Percentiles rank a stretch among this genome's conserved stretches.
These are phyloP conservation scores for Bombyx huttoni DNA, from an alignment of 2,888 invertebrate species.

Conservation along the genomic window DNA sequence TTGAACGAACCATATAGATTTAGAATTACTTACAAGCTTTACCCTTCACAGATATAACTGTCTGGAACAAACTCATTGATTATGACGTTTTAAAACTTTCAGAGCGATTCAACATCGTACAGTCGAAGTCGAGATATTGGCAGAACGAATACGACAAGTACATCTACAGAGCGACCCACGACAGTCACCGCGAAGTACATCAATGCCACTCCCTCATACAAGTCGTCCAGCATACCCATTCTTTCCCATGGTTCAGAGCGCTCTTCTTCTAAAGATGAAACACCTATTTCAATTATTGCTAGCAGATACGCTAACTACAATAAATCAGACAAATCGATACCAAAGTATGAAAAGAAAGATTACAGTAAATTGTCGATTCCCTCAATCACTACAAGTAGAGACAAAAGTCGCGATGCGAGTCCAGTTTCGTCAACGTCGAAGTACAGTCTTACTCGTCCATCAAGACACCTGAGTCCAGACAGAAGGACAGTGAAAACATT, in stretches of 20 bases:
- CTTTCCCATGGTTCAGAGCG: slow-evolving; percentile 34
- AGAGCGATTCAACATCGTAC: slow-evolving; percentile 58
- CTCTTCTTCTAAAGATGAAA: slow-evolving; percentile 42
- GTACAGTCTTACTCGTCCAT: slow-evolving; percentile 48
- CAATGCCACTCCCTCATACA: slow-evolving; percentile 48
- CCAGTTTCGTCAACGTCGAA: slow-evolving; percentile 57
- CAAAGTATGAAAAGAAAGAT: slow-evolving; percentile 56
- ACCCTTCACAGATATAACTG: background rate
- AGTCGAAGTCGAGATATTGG: slow-evolving; percentile 43
- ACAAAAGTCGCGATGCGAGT: slow-evolving; percentile 70
- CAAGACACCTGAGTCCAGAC: slow-evolving; percentile 66
- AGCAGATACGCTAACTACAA: slow-evolving; percentile 54
- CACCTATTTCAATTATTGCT: slow-evolving; percentile 51
- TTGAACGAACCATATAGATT: slow-evolving; percentile 33
- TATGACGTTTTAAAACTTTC: slow-evolving; percentile 22
- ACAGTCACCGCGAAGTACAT: slow-evolving; percentile 60
- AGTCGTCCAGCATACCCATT: slow-evolving; percentile 63
- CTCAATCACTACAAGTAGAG: slow-evolving; percentile 26
- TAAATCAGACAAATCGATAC: slow-evolving; percentile 19
- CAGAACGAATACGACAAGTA: slow-evolving; percentile 24
- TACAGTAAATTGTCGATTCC: slow-evolving; percentile 61
- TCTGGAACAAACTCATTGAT: background rate
- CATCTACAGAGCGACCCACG: slow-evolving; percentile 44
- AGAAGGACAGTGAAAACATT: slow-evolving; percentile 44
- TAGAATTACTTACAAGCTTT: slow-evolving; percentile 2